Evolutionary conservation across 2,113 vertebrate genomes (phyloP).

Genomic region (Tinamus guttatus): DNA sequence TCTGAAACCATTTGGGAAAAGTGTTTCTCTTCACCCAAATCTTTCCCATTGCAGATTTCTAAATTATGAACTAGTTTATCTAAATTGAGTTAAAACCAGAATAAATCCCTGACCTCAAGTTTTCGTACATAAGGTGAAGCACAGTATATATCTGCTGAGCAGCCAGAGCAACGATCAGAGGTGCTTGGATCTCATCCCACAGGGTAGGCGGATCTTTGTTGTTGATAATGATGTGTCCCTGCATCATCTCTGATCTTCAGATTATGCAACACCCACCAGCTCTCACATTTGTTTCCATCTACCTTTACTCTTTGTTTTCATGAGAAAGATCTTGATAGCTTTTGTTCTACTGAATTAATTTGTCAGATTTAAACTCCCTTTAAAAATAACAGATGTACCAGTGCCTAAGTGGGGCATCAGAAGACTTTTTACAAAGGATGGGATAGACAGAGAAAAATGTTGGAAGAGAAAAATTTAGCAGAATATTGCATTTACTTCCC

Average conservation of each 20-base stretch:
- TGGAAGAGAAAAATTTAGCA: not conserved
- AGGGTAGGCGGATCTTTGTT: not conserved
- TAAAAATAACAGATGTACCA: not conserved
- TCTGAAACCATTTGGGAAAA: fast-evolving
- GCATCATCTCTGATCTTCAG: not conserved
- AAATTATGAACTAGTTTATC: not conserved
- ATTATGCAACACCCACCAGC: not conserved
- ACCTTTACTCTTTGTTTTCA: not conserved
- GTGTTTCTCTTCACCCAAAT: not conserved
- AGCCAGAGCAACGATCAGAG: not conserved
- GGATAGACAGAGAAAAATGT: not conserved
- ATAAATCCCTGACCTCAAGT: not conserved
- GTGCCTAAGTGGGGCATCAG: not conserved
- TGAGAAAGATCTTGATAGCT: not conserved
- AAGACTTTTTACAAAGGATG: not conserved
- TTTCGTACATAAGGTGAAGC: not conserved
- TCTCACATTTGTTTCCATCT: not conserved
- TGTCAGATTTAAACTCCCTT: not conserved
- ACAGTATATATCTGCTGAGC: not conserved
- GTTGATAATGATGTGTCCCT: not conserved
- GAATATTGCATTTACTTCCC: not conserved
- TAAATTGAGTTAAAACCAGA: not conserved
- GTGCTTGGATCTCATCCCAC: not conserved
- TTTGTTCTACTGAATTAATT: not conserved
- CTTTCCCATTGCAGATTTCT: not conserved